Evolutionary conservation across 2,888 invertebrate genomes (phyloP).

Genomic region (Nowickia ferox): DNA sequence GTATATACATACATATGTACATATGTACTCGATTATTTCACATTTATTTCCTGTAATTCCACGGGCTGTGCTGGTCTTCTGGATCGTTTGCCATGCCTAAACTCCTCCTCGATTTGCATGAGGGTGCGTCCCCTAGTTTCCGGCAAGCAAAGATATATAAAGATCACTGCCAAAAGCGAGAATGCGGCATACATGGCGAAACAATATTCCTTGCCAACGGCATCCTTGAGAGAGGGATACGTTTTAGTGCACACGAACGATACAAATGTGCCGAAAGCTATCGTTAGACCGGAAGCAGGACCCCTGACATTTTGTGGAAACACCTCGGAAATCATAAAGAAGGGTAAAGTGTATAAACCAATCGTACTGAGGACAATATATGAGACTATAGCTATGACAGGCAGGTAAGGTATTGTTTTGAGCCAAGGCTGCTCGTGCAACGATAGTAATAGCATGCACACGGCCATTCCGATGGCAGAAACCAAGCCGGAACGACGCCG

Average conservation of each 20-base stretch:
- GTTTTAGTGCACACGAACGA: conserved; percentile 88
- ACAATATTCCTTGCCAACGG: conserved; percentile 86
- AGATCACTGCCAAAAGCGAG: conserved; percentile 85
- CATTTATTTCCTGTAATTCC: conserved; percentile 77
- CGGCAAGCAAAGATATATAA: conserved; percentile 86
- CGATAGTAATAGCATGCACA: conserved; percentile 86
- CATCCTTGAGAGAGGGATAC: conserved; percentile 85
- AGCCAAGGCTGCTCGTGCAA: conserved; percentile 82
- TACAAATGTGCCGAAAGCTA: conserved; percentile 86
- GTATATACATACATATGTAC: neutral
- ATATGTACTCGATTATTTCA: conserved; percentile 43
- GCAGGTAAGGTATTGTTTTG: conserved; percentile 76
- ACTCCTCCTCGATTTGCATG: conserved; percentile 87
- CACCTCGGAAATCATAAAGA: conserved; percentile 90
- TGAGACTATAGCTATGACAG: conserved; percentile 78
- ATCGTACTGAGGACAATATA: conserved; percentile 84
- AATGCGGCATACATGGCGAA: conserved; percentile 86
- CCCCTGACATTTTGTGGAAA: conserved; percentile 87
- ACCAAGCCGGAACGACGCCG: conserved; percentile 87
- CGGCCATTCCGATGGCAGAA: conserved; percentile 86
- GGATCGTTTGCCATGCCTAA: conserved; percentile 69
- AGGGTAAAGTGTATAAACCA: conserved; percentile 87
- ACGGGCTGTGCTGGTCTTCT: conserved; percentile 70
- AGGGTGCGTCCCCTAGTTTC: conserved; percentile 89
- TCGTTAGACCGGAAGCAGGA: conserved; percentile 87